phyloP scores from a whole-genome alignment of 1,140 invertebrate genomes.

The Pachypeltis micranthus region DNA sequence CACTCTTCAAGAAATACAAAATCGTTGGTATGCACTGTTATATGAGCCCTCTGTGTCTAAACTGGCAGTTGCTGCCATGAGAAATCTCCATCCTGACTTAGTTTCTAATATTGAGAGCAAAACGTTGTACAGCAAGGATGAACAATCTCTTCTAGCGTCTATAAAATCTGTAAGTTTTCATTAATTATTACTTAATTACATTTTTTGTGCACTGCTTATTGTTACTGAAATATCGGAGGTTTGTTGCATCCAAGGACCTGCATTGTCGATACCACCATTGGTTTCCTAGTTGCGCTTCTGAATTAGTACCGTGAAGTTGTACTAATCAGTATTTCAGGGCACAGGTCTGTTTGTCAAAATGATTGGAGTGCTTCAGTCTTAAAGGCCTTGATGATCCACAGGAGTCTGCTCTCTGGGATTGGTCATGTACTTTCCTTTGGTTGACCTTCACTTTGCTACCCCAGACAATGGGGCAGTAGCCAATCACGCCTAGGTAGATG shows the following conservation, averaged over 20 bases:
- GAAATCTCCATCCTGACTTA: conserved; percentile 83
- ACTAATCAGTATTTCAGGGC: too few species aligned
- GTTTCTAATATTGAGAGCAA: conserved; percentile 74
- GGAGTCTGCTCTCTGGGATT: too few species aligned
- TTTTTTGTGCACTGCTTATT: conserved; percentile 3
- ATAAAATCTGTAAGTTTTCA: conserved; percentile 71
- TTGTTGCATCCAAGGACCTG: background rate
- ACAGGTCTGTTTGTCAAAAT: too few species aligned
- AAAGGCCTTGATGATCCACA: too few species aligned
- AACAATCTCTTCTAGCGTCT: conserved; percentile 75
- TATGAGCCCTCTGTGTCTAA: conserved; percentile 82
- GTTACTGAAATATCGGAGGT: background rate
- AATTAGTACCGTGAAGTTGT: too few species aligned
- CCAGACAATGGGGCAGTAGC: too few species aligned
- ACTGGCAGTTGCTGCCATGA: conserved; percentile 81
- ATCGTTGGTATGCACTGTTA: conserved; percentile 88
- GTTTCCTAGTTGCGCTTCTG: conserved; percentile 8
- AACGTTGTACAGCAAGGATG: conserved; percentile 77
- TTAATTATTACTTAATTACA: background rate
- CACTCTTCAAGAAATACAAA: conserved; percentile 84
- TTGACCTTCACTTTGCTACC: too few species aligned
- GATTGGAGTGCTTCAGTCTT: too few species aligned
- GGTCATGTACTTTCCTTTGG: too few species aligned
- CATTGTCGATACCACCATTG: conserved; percentile 5
- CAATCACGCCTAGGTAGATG: too few species aligned